Evolutionary conservation across 2,888 invertebrate species (phyloP), one percentile per base, ranked within the genome.

Genomic region (Alentia gelatinosa): DNA sequence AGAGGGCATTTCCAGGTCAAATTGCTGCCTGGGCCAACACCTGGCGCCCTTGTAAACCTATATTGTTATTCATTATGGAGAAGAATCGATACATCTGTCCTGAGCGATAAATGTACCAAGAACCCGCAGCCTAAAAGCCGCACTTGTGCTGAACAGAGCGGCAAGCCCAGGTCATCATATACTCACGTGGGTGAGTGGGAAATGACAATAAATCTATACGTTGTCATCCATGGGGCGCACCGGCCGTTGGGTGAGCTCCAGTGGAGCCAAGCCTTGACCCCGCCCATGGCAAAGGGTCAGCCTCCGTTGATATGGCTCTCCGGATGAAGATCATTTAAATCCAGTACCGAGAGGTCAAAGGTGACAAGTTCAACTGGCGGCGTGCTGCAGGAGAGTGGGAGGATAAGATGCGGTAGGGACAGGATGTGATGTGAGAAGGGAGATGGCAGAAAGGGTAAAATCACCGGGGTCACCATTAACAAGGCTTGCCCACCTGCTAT

Each of bases 61-160:
- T 86, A 86, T 86, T 86, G 86, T 86, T 86, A 86, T 86, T 86
- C 86, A 86, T 86, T 86, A 86, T 86, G 50, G 86, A 86, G 7
- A 42, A 12, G 42, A 33, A 47, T 42, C 30, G 86, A 42, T 86
- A 86, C 86, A 86, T 86, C 86, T 86, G 86, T 26, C 86, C 47
- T 33, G 26, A 12, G 42, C 15, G 50, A 30, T 35, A 79, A 79
- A 33, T 39, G 12, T 23, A 68, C 56, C 12, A 15, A 30, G 33
- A 68, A 30, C 30, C 68, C 68, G 47, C 47, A 47, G n/a, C n/a
- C n/a, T n/a, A 56, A 3, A 56, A 56, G n/a, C 19, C 56, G 5
- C 19, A 56, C 56, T 56, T 19, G 9, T 56, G n/a, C 56, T 56
- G 3, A 56, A 56, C n/a, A 56, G 19, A 19, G n/a, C 23, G 56